phyloP scores from a whole-genome alignment of 1,140 invertebrate species.

The Stenopsyche tienmushanensis region DNA sequence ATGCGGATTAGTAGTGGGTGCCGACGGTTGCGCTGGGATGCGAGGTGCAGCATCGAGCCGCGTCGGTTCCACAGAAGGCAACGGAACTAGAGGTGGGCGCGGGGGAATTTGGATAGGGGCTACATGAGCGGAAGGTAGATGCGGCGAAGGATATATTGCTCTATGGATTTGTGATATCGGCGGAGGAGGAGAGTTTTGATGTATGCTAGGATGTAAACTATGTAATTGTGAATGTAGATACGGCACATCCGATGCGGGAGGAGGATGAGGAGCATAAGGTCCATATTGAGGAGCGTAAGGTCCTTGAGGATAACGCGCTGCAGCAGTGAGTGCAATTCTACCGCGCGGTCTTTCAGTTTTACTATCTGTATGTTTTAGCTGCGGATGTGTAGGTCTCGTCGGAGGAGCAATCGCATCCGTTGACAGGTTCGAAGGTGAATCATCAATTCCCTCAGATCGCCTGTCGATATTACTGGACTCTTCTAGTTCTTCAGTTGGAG shows the following conservation, averaged over 20 bases:
- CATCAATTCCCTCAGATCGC: conserved; percentile 46
- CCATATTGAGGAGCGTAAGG: conserved; percentile 53
- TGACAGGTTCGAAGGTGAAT: conserved; percentile 41
- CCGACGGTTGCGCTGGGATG: conserved; percentile 14
- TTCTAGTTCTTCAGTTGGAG: conserved; percentile 38
- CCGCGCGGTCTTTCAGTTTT: conserved; percentile 44
- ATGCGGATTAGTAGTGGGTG: conserved; percentile 30
- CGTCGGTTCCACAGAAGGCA: conserved; percentile 43
- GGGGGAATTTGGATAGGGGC: conserved; percentile 14
- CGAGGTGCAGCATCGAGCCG: conserved; percentile 32
- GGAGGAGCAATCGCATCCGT: conserved; percentile 33
- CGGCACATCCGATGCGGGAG: conserved; percentile 34
- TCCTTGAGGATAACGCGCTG: conserved; percentile 49
- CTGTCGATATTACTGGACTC: conserved; percentile 51
- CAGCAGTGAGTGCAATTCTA: conserved; percentile 31
- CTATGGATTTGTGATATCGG: conserved; percentile 7
- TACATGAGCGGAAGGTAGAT: conserved; percentile 19
- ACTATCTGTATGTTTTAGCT: conserved; percentile 49
- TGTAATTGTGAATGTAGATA: conserved; percentile 33
- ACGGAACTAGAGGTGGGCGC: conserved; percentile 46
- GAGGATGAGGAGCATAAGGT: conserved; percentile 49
- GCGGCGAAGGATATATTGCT: not conserved
- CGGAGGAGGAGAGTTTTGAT: not conserved
- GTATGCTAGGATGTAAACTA: conserved; percentile 9
- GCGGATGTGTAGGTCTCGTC: conserved; percentile 24